These are phyloP conservation scores for Pachydiplax longipennis DNA, from an alignment of 2,888 invertebrate genomes.

Conservation along the genomic window DNA sequence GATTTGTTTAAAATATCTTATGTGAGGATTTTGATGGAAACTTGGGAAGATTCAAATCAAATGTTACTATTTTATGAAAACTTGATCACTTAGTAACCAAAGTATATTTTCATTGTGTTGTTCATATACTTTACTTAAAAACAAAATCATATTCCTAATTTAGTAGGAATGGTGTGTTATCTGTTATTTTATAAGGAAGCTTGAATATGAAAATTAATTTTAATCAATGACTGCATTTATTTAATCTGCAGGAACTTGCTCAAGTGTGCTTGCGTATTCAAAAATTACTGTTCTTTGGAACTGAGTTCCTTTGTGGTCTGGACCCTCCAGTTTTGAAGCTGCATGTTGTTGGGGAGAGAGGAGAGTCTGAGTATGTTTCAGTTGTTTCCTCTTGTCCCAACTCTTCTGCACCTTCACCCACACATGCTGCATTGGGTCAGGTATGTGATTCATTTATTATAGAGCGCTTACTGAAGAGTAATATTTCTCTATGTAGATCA, in stretches of 20 bases:
- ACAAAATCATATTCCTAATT: too few relatives aligned
- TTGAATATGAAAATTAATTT: too few relatives aligned
- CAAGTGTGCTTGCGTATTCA: conserved; percentile 76
- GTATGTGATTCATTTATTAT: neutral
- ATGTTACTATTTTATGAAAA: too few relatives aligned
- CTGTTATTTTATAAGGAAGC: neutral
- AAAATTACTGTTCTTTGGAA: conserved; percentile 81
- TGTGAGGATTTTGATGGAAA: too few relatives aligned
- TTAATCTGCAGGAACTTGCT: conserved; percentile 68
- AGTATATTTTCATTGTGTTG: too few relatives aligned
- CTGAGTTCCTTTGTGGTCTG: conserved; percentile 83
- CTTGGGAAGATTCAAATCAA: too few relatives aligned
- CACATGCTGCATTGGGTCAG: neutral
- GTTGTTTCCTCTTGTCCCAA: conserved; percentile 66
- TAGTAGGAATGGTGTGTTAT: too few relatives aligned
- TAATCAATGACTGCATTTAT: conserved; percentile 23
- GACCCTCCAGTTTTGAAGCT: conserved; percentile 84
- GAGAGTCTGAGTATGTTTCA: conserved; percentile 68
- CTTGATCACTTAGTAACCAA: too few relatives aligned
- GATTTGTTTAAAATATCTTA: too few relatives aligned
- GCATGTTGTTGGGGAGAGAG: conserved; percentile 47
- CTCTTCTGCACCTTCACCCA: conserved; percentile 56
- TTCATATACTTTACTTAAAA: too few relatives aligned
- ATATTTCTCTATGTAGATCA: too few relatives aligned
- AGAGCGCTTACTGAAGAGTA: too few relatives aligned